These are phyloP conservation scores for Petrocephalus sullivani DNA, from an alignment of 2,797 vertebrate species.

Conservation along the genomic window DNA sequence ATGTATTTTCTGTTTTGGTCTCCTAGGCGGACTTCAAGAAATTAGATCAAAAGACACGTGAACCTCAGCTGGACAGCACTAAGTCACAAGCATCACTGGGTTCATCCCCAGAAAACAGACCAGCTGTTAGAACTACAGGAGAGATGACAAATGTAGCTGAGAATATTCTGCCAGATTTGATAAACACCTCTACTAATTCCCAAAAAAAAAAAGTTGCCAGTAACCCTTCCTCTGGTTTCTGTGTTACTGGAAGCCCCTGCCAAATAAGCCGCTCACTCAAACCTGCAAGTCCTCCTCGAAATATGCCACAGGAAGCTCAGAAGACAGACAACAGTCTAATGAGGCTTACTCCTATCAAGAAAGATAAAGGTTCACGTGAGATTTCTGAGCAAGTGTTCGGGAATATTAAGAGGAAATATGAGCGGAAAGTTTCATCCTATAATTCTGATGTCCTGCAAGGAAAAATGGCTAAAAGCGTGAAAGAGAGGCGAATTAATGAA, in stretches of 20 bases:
- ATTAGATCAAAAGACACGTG: conserved; percentile 76
- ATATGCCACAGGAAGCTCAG: conserved; percentile 40
- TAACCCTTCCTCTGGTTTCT: conserved; percentile 60
- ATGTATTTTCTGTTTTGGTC: conserved; percentile 38
- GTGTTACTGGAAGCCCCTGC: conserved; percentile 39
- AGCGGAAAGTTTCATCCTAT: conserved; percentile 76
- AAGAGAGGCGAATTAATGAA: conserved; percentile 68
- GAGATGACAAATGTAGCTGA: conserved; percentile 70
- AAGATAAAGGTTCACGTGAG: conserved; percentile 74
- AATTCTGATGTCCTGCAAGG: conserved; percentile 71
- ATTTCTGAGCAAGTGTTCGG: conserved; percentile 70
- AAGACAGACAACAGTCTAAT: conserved; percentile 52
- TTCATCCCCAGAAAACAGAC: conserved; percentile 64
- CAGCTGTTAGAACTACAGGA: conserved; percentile 66
- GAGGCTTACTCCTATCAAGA: conserved; percentile 54
- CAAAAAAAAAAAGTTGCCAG: conserved; percentile 58
- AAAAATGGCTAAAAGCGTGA: conserved; percentile 74
- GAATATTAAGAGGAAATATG: conserved; percentile 82
- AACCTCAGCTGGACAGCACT: conserved; percentile 73
- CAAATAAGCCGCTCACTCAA: conserved; percentile 44
- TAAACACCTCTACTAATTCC: conserved; percentile 38
- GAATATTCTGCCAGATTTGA: conserved; percentile 59
- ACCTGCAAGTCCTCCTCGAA: conserved; percentile 50
- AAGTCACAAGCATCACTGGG: conserved; percentile 62
- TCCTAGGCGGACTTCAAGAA: conserved; percentile 57